Percentiles rank a stretch among this genome's conserved stretches.
These are phyloP conservation scores for Nineta flava DNA, from an alignment of 2,888 invertebrate genomes.

Conservation along the genomic window DNA sequence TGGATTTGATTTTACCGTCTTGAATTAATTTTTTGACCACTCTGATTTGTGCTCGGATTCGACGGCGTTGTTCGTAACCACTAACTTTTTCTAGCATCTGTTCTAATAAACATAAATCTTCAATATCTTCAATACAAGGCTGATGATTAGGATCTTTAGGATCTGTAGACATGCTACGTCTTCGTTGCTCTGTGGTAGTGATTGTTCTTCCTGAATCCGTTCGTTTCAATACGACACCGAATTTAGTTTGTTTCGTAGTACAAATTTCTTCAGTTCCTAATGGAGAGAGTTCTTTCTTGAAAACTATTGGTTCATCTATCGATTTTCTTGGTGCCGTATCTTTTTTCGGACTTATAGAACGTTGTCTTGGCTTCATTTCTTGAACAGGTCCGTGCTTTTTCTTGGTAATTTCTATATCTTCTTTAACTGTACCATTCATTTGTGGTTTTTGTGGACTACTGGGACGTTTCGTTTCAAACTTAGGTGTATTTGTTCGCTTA, in stretches of 20 bases:
- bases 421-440: slow-evolving; percentile 5
- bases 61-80: slow-evolving; percentile 60
- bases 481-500: not conserved
- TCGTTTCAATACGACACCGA: slow-evolving; percentile 47
- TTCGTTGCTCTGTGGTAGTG: slow-evolving; percentile 27
- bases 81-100: slow-evolving; percentile 59
- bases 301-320: not conserved
- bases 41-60: slow-evolving; percentile 62
- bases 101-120: slow-evolving; percentile 52
- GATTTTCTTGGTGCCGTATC: slow-evolving; percentile 6
- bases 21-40: slow-evolving; percentile 44
- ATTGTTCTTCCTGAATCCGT: slow-evolving; percentile 36
- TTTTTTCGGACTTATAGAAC: slow-evolving; percentile 3
- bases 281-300: slow-evolving; percentile 6
- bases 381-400: not conserved
- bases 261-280: slow-evolving; percentile 17
- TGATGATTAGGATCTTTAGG: slow-evolving; percentile 26
- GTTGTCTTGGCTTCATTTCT: not conserved
- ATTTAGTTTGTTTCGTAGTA: slow-evolving; percentile 33
- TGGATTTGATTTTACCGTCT: slow-evolving; percentile 19
- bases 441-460: slow-evolving; percentile 7
- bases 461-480: not conserved
- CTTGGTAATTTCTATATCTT: not conserved
- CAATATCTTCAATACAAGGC: slow-evolving; percentile 54
- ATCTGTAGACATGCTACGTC: slow-evolving; percentile 31